Evolutionary conservation across 2,113 vertebrate genomes (phyloP), one percentile per base, ranked within the genome.

Genomic region (Ceyx cyanopectus): DNA sequence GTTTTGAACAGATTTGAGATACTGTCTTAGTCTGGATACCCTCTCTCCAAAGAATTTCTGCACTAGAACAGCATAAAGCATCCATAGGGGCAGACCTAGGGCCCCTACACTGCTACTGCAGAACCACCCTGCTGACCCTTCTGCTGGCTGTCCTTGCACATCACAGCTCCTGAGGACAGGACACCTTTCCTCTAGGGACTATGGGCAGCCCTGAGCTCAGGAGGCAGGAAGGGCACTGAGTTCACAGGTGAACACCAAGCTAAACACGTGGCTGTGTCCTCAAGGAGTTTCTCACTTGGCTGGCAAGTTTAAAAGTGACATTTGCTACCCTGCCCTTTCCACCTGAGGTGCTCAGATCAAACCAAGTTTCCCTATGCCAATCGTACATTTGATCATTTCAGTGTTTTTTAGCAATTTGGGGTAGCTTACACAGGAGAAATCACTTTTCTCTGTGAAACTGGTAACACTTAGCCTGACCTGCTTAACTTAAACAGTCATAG

Each of bases 101-200:
- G 34, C 3, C 14, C 23, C 41, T 10, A 10, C 6, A 2, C 12
- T 19, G 58, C 13, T 62, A 17, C 12, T 1, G 7, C 12, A 67
- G 37, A 79, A 45, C 17, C 20, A 61, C 14, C 3, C 8, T 20
- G n/a, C 18, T 1, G 5, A n/a, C 12, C 5, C n/a, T 62, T 61
- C 62, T 34, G 34, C 34, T 51, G n/a, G 46, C 5, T 79, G 32
- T 76, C 24, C 26, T 27, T 60, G 27, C 7, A 14, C 0, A 0
- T 29, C 18, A 7, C 53, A 32, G 22, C 17, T 83, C 73, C 54
- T 0, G 0, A 53, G 43, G 10, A 6, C 23, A 27, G 43, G 29
- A 27, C 8, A 10, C 9, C 22, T 7, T 83, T 69, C 30, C 43
- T n/a, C 0, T 0, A 24, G 50, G 56, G 21, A 29, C 37, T 18